Evolutionary conservation across 1,140 invertebrate genomes (phyloP).

Genomic region (Neodiprion virginianus): DNA sequence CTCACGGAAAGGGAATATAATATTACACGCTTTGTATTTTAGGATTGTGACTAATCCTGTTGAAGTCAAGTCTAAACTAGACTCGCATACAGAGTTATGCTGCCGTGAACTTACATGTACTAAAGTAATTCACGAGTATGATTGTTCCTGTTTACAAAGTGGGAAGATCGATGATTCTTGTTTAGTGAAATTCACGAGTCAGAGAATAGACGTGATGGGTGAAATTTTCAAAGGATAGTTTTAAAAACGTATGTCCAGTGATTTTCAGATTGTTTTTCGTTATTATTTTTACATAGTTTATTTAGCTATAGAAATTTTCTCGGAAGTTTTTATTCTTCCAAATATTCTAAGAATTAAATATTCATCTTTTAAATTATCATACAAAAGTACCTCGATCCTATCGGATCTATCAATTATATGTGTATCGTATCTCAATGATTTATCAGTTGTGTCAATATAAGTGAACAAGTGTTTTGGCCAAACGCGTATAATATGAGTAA

Average conservation of each 20-base stretch:
- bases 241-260: slow-evolving; percentile 6
- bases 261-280: slow-evolving; percentile 11
- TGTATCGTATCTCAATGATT: too few relatives aligned
- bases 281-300: too few relatives aligned
- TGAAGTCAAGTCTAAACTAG: background rate
- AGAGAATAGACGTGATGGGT: slow-evolving; percentile 42
- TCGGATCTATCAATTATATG: too few relatives aligned
- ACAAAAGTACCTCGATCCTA: slow-evolving; percentile 1
- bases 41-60: slow-evolving; percentile 26
- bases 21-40: slow-evolving; percentile 45
- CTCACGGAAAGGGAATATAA: slow-evolving; percentile 19
- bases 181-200: slow-evolving; percentile 34
- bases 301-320: too few relatives aligned
- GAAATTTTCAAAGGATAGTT: slow-evolving; percentile 32
- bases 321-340: slow-evolving; percentile 10
- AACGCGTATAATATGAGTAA: too few relatives aligned
- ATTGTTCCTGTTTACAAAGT: slow-evolving; percentile 47
- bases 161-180: slow-evolving; percentile 38
- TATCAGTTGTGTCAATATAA: too few relatives aligned
- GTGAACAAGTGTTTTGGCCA: too few relatives aligned
- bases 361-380: background rate
- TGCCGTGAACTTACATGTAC: background rate
- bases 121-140: background rate
- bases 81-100: background rate
- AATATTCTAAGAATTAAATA: background rate